Evolutionary conservation across 1,140 invertebrate genomes (phyloP).

Genomic region (Achatina immaculata): DNA sequence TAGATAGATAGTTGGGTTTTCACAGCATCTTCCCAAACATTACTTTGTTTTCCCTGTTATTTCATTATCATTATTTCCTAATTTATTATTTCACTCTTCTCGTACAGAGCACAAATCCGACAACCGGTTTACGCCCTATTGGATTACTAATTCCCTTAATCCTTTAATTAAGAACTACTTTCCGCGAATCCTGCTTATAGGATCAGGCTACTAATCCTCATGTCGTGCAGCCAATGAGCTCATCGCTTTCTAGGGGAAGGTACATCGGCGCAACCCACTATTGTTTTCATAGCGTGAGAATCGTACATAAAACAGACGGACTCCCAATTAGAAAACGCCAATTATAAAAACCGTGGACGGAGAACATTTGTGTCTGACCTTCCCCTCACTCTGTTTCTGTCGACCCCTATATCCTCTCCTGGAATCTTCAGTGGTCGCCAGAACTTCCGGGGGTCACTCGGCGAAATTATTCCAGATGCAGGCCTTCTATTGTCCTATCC

Average conservation of each 20-base stretch:
- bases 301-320: background rate
- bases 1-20: background rate
- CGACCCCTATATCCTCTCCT: background rate
- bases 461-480: background rate
- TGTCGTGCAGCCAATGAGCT: background rate
- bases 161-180: background rate
- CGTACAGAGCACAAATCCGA: too few relatives aligned
- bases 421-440: background rate
- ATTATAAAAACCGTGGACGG: background rate
- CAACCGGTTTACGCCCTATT: too few relatives aligned
- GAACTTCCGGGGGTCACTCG: background rate
- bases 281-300: background rate
- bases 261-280: background rate
- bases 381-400: background rate
- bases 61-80: too few relatives aligned
- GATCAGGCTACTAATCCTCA: background rate
- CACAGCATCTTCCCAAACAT: too few relatives aligned
- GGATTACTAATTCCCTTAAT: background rate
- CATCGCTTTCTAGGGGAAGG: background rate
- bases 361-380: background rate
- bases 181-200: background rate
- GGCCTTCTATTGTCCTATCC: too few relatives aligned
- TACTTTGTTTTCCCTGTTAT: too few relatives aligned
- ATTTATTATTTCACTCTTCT: background rate
- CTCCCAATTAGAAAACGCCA: conserved; percentile 1